A percentile compares a stretch with the other conserved stretches of the same genome.
Conservation (phyloP, 1,140 invertebrate species). For the Chironomus tepperi region DNA sequence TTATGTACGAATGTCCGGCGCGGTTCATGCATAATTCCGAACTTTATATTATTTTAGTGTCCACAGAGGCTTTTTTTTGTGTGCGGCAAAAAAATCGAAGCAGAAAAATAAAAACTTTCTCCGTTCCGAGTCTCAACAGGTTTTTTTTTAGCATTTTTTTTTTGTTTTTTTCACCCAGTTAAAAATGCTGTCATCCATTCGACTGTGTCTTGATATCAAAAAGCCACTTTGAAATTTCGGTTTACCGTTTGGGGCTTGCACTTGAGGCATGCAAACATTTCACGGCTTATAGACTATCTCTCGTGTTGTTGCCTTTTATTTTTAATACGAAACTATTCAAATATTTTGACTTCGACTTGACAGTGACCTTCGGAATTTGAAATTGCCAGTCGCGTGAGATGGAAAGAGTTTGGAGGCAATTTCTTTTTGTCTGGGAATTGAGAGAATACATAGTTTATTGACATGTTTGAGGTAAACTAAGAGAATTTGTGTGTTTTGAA, state of each 20-base stretch:
- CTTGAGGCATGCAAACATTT: background rate
- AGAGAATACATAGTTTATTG: no score
- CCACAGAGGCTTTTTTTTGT: background rate
- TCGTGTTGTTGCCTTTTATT: background rate
- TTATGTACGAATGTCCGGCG: background rate
- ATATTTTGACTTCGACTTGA: no score
- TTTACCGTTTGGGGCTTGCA: background rate
- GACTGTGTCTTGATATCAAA: background rate
- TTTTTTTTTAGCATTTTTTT: constrained; percentile 19
- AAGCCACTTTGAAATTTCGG: background rate
- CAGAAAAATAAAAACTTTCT: constrained; percentile 24
- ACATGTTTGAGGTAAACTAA: no score
- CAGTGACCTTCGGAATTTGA: constrained; percentile 10
- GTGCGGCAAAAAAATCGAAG: background rate
- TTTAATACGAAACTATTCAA: no score
- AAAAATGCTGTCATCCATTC: background rate
- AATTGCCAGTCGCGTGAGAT: no score
- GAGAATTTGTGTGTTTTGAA: no score
- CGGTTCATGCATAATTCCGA: constrained; percentile 3
- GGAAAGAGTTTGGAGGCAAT: no score
- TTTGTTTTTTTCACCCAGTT: background rate
- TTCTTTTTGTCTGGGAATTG: no score
- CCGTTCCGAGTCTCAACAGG: background rate
- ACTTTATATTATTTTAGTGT: background rate
- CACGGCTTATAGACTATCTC: background rate